phyloP scores from a whole-genome alignment of 2,888 invertebrate genomes.

The Caenorhabditis sp. region DNA sequence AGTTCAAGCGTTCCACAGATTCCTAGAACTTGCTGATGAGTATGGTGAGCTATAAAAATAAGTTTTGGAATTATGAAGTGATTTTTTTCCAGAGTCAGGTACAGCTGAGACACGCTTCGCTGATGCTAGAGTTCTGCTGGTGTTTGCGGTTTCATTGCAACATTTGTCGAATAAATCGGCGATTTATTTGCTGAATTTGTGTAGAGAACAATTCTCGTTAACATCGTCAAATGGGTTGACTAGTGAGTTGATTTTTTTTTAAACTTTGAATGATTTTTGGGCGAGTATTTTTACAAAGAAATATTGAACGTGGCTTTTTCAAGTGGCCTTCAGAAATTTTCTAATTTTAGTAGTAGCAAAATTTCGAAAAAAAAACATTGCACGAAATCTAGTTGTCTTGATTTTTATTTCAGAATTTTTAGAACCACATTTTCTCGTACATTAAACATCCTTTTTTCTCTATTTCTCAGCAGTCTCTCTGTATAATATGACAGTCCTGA shows the following conservation, averaged over 20 bases:
- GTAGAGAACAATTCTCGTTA: constrained; percentile 66
- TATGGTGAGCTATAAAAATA: constrained; percentile 39
- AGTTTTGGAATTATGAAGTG: neutral
- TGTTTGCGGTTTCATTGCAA: constrained; percentile 55
- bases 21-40: constrained; percentile 41
- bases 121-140: constrained; percentile 45
- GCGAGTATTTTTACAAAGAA: no score
- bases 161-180: constrained; percentile 60
- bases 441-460: no score
- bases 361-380: no score
- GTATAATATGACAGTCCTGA: no score
- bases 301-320: no score
- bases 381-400: no score
- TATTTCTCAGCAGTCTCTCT: no score
- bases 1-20: constrained; percentile 50
- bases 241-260: constrained; percentile 3
- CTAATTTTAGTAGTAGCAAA: no score
- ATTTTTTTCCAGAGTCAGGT: constrained; percentile 34
- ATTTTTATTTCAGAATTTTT: no score
- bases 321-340: no score
- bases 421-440: no score
- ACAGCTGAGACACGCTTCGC: constrained; percentile 35
- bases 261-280: no score
- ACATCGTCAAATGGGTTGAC: constrained; percentile 11
- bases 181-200: constrained; percentile 65